phyloP scores from a whole-genome alignment of 2,797 vertebrate genomes.

The Anolis apletophallus region DNA sequence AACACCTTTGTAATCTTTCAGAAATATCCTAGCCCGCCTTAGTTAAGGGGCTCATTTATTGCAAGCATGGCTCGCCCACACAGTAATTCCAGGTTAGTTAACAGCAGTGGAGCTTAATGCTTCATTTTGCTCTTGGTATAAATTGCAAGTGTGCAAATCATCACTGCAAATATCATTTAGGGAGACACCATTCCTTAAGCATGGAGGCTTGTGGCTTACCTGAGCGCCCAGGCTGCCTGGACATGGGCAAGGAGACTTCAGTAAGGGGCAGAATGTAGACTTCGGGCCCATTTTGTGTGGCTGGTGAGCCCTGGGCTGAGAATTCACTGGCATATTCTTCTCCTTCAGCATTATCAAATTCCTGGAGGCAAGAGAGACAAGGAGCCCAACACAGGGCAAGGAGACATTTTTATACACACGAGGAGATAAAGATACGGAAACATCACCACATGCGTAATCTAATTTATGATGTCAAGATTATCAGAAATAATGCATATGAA shows the following conservation, averaged over 20 bases:
- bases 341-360: slow-evolving; percentile 93
- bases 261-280: slow-evolving; percentile 96
- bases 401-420: not conserved
- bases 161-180: not conserved
- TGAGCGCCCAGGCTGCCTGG: slow-evolving; percentile 89
- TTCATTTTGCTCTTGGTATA: not conserved
- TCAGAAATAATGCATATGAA: not conserved
- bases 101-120: not conserved
- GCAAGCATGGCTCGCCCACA: not conserved
- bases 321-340: slow-evolving; percentile 87
- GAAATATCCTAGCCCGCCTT: not conserved
- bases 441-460: not conserved
- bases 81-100: not conserved
- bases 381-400: not conserved
- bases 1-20: not conserved
- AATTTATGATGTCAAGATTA: not conserved
- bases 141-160: not conserved
- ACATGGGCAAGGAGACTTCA: slow-evolving; percentile 89
- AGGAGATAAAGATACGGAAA: not conserved
- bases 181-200: not conserved
- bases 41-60: not conserved
- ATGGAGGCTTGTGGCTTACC: slow-evolving; percentile 78
- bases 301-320: slow-evolving; percentile 87
- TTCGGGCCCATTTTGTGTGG: slow-evolving; percentile 86
- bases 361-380: slow-evolving; percentile 75